Conservation (phyloP, 2,797 vertebrate genomes). For the Acestrorhynchus altus region DNA sequence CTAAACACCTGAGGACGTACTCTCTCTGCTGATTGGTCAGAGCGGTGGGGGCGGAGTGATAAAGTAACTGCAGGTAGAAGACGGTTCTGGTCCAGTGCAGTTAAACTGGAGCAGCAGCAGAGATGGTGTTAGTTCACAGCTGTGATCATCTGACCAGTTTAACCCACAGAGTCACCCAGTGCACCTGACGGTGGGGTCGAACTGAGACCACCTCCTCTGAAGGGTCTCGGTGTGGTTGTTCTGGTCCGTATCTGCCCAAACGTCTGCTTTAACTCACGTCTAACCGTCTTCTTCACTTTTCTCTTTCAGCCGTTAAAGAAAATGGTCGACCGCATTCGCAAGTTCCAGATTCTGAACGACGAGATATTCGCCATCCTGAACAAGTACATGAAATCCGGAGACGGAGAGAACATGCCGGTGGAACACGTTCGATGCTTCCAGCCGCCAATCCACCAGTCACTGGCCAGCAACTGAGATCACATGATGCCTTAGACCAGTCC, state of each 20-base stretch:
- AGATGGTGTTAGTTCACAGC: too few species aligned
- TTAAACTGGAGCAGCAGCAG: too few species aligned
- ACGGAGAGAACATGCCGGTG: constrained; percentile 94
- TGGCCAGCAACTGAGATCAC: constrained; percentile 89
- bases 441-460: constrained; percentile 96
- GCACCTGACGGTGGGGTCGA: too few species aligned
- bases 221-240: not conserved
- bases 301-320: constrained; percentile 90
- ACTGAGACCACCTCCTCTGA: too few species aligned
- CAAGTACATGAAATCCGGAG: constrained; percentile 96
- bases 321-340: constrained; percentile 98
- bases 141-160: too few species aligned
- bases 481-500: constrained; percentile 70
- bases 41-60: too few species aligned
- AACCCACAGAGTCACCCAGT: too few species aligned
- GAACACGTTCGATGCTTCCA: constrained; percentile 98
- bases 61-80: too few species aligned
- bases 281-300: not conserved
- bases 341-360: constrained; percentile 95
- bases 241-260: not conserved
- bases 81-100: too few species aligned
- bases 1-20: too few species aligned
- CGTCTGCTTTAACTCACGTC: not conserved
- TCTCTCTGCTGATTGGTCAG: too few species aligned
- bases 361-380: constrained; percentile 95